Evolutionary conservation across 2,113 vertebrate species (phyloP).

Genomic region (Misgurnus mizolepis): DNA sequence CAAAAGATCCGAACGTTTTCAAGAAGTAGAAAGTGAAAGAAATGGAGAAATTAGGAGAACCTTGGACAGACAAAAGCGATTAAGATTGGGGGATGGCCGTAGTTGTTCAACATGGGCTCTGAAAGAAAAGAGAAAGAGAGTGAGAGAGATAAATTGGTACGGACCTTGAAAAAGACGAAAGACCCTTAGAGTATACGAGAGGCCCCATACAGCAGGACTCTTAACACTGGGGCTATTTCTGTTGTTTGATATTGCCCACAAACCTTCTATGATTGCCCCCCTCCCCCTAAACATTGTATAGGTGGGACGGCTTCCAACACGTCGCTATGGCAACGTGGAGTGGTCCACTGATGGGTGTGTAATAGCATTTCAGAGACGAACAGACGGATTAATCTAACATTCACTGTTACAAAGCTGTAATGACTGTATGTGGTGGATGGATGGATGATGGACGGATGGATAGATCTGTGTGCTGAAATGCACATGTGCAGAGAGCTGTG

Average conservation of each 20-base stretch:
- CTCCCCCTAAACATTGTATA: slow-evolving; percentile 20
- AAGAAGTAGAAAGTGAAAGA: slow-evolving; percentile 13
- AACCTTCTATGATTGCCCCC: slow-evolving; percentile 27
- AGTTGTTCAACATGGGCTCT: background rate
- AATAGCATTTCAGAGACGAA: background rate
- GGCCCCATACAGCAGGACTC: slow-evolving; percentile 11
- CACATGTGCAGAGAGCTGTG: background rate
- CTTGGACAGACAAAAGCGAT: slow-evolving; percentile 7
- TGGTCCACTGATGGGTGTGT: slow-evolving; percentile 36
- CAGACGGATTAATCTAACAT: background rate
- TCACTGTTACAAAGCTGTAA: background rate
- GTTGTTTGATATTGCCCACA: background rate
- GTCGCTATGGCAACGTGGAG: slow-evolving; percentile 48
- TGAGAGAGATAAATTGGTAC: slow-evolving; percentile 25
- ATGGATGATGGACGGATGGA: background rate
- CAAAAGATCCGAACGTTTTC: background rate
- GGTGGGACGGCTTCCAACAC: slow-evolving; percentile 29
- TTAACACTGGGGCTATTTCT: slow-evolving; percentile 9
- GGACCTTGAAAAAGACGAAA: slow-evolving; percentile 49
- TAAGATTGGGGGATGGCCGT: background rate
- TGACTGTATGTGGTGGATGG: background rate
- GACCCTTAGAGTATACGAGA: slow-evolving; percentile 10
- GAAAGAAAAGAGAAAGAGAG: background rate
- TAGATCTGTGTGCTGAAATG: slow-evolving; percentile 15
- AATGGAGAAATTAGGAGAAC: slow-evolving; percentile 9